phyloP scores from a whole-genome alignment of 2,888 invertebrate genomes.

The Elmis aenea region DNA sequence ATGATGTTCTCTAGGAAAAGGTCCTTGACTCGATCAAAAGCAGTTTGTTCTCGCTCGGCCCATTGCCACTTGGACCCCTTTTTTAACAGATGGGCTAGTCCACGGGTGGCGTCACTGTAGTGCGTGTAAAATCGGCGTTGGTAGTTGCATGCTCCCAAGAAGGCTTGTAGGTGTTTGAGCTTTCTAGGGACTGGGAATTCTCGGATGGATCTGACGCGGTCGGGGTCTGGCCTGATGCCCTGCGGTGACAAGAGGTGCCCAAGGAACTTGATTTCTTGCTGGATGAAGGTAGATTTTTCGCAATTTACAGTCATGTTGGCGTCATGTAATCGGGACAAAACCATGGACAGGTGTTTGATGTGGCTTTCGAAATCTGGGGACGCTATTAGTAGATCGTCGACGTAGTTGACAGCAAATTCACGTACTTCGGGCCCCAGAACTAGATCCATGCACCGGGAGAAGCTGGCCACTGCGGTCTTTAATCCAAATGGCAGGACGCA shows the following conservation, averaged over 20 bases:
- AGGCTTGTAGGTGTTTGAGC: slow-evolving; percentile 17
- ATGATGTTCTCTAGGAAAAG: slow-evolving; percentile 6
- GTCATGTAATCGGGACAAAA: slow-evolving; percentile 1
- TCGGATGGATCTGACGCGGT: slow-evolving; percentile 14
- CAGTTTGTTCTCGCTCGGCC: slow-evolving; percentile 5
- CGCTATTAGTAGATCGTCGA: slow-evolving; percentile 14
- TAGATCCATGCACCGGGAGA: slow-evolving; percentile 5
- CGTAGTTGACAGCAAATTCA: slow-evolving; percentile 7
- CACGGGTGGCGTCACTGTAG: slow-evolving; percentile 9
- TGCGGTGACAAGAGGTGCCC: slow-evolving; percentile 16
- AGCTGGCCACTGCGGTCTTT: slow-evolving; percentile 5
- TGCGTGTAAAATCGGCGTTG: slow-evolving; percentile 15
- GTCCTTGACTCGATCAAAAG: slow-evolving; percentile 5
- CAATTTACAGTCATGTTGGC: slow-evolving; percentile 16
- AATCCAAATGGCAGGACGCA: slow-evolving; percentile 4
- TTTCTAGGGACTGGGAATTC: slow-evolving; percentile 19
- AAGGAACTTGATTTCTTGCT: slow-evolving; percentile 14
- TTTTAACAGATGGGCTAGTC: slow-evolving; percentile 12
- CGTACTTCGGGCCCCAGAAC: slow-evolving; percentile 7
- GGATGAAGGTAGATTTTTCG: slow-evolving; percentile 20
- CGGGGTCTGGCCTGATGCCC: slow-evolving; percentile 17
- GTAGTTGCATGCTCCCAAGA: slow-evolving; percentile 20
- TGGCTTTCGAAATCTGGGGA: slow-evolving; percentile 10
- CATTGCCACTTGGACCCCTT: slow-evolving; percentile 14
- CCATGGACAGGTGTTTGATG: slow-evolving; percentile 1